These are phyloP conservation scores for Latheticus oryzae DNA, from an alignment of 2,888 invertebrate species.

Conservation along the genomic window DNA sequence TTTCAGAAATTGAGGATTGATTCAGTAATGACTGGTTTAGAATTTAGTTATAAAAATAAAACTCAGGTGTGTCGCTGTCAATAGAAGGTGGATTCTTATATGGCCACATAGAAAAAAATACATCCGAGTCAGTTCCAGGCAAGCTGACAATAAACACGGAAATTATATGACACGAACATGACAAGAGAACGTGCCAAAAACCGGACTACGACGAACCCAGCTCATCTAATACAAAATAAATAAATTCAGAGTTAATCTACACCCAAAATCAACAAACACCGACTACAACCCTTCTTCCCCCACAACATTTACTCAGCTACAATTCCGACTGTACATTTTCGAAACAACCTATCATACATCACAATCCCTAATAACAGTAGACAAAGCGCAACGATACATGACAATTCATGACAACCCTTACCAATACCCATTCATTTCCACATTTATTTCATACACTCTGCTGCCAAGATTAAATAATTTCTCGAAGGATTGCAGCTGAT, in stretches of 20 bases:
- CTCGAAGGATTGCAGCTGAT: conserved; percentile 10
- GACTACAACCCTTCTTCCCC: conserved; percentile 16
- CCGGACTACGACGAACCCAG: conserved; percentile 13
- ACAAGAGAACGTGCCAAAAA: conserved; percentile 27
- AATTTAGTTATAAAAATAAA: background rate
- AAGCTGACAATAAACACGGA: conserved; percentile 31
- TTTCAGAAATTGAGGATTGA: background rate
- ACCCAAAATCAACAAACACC: conserved; percentile 20
- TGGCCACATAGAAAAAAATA: conserved; percentile 13
- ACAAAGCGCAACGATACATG: conserved; percentile 31
- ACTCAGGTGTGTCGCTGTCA: background rate
- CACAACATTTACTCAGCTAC: conserved; percentile 14
- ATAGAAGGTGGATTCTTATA: conserved; percentile 1
- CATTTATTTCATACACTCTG: conserved; percentile 22
- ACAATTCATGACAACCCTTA: conserved; percentile 21
- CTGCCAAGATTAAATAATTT: conserved; percentile 27
- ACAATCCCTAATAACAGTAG: conserved; percentile 31
- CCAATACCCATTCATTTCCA: conserved; percentile 23
- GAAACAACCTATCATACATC: conserved; percentile 30
- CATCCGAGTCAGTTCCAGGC: conserved; percentile 16
- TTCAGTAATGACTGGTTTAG: background rate
- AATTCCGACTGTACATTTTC: conserved; percentile 21
- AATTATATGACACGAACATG: conserved; percentile 33
- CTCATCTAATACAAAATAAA: conserved; percentile 31
- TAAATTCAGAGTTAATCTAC: conserved; percentile 31